Conservation (phyloP, 2,113 vertebrate genomes). For the Todiramphus saurophagus region DNA sequence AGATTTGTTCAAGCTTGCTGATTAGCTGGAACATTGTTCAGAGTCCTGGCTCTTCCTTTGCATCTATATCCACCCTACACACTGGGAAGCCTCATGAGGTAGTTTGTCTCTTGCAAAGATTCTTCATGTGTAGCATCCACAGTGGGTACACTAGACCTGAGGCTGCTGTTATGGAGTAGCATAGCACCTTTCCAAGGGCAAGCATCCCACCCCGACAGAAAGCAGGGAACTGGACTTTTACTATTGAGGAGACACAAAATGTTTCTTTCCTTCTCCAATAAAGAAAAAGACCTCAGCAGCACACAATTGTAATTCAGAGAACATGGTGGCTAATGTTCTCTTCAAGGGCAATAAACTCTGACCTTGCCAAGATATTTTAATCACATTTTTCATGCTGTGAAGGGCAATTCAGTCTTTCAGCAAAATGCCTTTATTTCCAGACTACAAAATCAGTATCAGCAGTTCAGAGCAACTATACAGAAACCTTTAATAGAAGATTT, state of each 20-base stretch:
- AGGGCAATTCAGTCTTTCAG: background rate
- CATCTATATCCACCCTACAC: background rate
- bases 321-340: background rate
- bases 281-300: background rate
- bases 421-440: background rate
- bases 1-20: background rate
- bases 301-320: background rate
- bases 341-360: slow-evolving; percentile 34
- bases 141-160: background rate
- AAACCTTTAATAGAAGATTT: background rate
- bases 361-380: slow-evolving; percentile 1
- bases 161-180: background rate
- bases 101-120: background rate
- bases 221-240: background rate
- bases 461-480: background rate
- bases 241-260: background rate
- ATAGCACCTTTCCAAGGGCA: background rate
- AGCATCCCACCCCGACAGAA: background rate
- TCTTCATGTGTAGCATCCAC: background rate
- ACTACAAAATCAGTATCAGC: background rate
- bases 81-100: background rate
- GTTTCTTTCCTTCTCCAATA: background rate
- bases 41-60: background rate
- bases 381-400: background rate
- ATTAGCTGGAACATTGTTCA: background rate